Evolutionary conservation across 1,140 invertebrate genomes (phyloP).

Genomic region (Caerostris extrusa): DNA sequence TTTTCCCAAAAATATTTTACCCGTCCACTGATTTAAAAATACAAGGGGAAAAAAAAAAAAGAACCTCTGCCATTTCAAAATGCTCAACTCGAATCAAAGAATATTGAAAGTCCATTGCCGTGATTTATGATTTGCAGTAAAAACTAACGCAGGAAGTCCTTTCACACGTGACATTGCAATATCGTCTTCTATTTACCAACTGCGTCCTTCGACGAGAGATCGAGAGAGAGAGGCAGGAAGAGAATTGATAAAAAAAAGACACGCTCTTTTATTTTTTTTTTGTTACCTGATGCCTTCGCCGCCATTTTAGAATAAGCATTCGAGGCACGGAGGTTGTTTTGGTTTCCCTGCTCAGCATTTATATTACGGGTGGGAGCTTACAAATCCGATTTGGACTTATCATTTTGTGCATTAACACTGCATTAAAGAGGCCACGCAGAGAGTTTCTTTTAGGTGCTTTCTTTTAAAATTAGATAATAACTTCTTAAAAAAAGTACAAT

Average conservation of each 20-base stretch:
- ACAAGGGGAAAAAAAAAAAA: too few species aligned
- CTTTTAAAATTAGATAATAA: too few species aligned
- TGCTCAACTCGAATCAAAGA: conserved; percentile 5
- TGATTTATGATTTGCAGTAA: conserved; percentile 29
- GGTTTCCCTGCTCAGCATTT: conserved; percentile 31
- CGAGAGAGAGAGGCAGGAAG: neutral
- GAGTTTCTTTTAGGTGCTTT: too few species aligned
- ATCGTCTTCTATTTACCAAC: conserved; percentile 42
- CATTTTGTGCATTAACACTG: conserved; percentile 37
- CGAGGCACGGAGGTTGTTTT: conserved; percentile 18
- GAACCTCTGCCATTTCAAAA: conserved; percentile 28
- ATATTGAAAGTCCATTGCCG: neutral
- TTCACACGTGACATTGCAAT: conserved; percentile 48
- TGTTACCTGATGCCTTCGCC: conserved; percentile 16
- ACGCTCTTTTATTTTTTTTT: neutral
- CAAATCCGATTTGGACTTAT: conserved; percentile 27
- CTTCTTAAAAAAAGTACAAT: too few species aligned
- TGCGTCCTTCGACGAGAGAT: neutral
- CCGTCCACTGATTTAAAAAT: too few species aligned
- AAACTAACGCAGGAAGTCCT: conserved; percentile 32
- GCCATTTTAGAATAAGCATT: conserved; percentile 30
- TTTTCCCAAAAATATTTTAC: too few species aligned
- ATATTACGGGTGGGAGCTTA: conserved; percentile 27
- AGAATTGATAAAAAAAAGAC: conserved; percentile 17
- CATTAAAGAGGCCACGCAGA: too few species aligned